phyloP scores from a whole-genome alignment of 1,140 invertebrate genomes.

The Drosophila pseudoobscura region DNA sequence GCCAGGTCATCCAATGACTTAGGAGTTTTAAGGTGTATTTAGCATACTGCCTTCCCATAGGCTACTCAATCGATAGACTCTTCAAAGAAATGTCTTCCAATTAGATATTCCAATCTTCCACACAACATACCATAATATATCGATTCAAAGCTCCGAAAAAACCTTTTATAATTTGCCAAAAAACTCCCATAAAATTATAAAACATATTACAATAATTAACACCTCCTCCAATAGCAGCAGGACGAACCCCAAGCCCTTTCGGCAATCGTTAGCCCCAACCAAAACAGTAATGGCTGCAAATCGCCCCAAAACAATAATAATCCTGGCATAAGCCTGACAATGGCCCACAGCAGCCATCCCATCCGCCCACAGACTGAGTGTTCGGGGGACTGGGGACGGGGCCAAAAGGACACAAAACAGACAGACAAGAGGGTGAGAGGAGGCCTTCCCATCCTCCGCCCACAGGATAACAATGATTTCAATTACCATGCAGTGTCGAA shows the following conservation, averaged over 20 bases:
- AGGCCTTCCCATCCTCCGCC: neutral
- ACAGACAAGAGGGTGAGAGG: no score
- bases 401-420: slow-evolving; percentile 31
- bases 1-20: no score
- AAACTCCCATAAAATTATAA: slow-evolving; percentile 38
- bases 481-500: slow-evolving; percentile 82
- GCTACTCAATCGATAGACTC: no score
- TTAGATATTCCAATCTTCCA: no score
- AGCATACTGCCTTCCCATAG: no score
- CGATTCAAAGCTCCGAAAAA: neutral
- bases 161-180: neutral
- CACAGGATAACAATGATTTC: slow-evolving; percentile 79
- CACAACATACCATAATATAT: no score
- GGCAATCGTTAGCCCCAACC: slow-evolving; percentile 28
- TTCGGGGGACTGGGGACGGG: neutral
- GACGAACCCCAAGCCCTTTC: neutral
- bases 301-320: slow-evolving; percentile 68
- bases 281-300: slow-evolving; percentile 47
- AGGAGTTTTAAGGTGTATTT: no score
- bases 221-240: slow-evolving; percentile 23
- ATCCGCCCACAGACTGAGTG: slow-evolving; percentile 29
- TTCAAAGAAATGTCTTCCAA: no score
- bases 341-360: slow-evolving; percentile 21
- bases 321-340: slow-evolving; percentile 59
- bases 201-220: slow-evolving; percentile 67